Evolutionary conservation across 2,797 vertebrate genomes (phyloP).

Genomic region (Acanthurus lineatus): DNA sequence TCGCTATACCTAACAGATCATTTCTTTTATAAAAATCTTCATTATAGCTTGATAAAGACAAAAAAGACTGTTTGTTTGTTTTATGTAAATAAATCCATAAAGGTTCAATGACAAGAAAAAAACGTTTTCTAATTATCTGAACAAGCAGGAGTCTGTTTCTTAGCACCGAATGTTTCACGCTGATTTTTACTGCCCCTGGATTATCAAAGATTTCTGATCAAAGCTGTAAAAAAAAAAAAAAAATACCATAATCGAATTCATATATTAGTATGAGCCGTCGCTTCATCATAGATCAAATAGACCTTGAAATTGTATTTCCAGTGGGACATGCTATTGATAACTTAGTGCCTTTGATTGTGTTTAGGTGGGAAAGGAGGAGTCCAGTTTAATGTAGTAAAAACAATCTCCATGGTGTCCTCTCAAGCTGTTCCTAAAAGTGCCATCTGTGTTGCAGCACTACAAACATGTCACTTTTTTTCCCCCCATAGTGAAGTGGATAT

Average conservation of each 20-base stretch:
- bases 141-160: neutral
- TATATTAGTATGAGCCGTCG: conserved; percentile 61
- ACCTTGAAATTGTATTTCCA: conserved; percentile 80
- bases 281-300: conserved; percentile 68
- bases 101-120: neutral
- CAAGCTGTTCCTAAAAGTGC: conserved; percentile 60
- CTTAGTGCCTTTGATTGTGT: conserved; percentile 67
- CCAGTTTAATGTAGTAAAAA: conserved; percentile 67
- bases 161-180: neutral
- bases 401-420: conserved; percentile 54
- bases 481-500: conserved; percentile 11
- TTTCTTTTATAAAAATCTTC: no score
- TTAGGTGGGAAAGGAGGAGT: conserved; percentile 52
- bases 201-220: conserved; percentile 54
- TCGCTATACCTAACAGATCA: neutral
- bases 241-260: conserved; percentile 31
- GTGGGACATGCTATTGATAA: conserved; percentile 67
- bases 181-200: conserved; percentile 31
- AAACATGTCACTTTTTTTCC: conserved; percentile 31
- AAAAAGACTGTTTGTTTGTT: neutral
- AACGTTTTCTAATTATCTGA: conserved; percentile 10
- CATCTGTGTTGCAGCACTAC: conserved; percentile 58
- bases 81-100: neutral
- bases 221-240: conserved; percentile 24
- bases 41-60: no score